Evolutionary conservation across 2,113 vertebrate species (phyloP).

Genomic region (Seriola rivoliana): DNA sequence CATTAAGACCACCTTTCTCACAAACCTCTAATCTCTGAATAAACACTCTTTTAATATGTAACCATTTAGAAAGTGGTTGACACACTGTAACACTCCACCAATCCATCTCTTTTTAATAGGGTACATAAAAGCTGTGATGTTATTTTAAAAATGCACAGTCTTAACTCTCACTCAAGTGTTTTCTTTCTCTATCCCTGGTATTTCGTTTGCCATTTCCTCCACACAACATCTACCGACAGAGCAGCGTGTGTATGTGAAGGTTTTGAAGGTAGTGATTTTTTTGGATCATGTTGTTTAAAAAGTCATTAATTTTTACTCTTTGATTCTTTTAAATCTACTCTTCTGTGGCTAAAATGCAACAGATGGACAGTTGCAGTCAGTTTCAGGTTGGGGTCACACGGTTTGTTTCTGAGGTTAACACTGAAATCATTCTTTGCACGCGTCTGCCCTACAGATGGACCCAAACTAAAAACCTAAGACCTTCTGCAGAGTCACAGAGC

Average conservation of each 20-base stretch:
- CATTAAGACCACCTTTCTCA: not conserved
- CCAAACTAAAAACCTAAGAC: conserved; percentile 11
- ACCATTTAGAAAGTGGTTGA: not conserved
- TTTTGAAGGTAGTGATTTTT: not conserved
- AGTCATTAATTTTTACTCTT: not conserved
- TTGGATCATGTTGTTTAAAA: not conserved
- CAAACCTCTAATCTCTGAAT: not conserved
- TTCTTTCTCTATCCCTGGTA: not conserved
- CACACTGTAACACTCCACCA: not conserved
- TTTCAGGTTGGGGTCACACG: conserved; percentile 34
- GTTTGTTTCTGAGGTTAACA: conserved; percentile 22
- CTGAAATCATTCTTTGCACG: conserved; percentile 31
- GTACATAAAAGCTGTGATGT: not conserved
- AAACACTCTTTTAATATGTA: not conserved
- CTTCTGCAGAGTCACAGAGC: conserved; percentile 11
- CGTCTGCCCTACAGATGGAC: conserved; percentile 42
- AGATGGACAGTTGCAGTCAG: conserved; percentile 24
- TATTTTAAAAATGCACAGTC: not conserved
- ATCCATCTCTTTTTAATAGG: not conserved
- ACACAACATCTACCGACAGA: not conserved
- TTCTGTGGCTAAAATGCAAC: not conserved
- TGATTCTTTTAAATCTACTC: conserved; percentile 7
- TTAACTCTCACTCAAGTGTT: not conserved
- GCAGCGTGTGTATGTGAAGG: not conserved
- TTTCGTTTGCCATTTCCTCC: not conserved